Evolutionary conservation across 1,140 invertebrate genomes (phyloP).

Genomic region (Drosophila lacteicornis): DNA sequence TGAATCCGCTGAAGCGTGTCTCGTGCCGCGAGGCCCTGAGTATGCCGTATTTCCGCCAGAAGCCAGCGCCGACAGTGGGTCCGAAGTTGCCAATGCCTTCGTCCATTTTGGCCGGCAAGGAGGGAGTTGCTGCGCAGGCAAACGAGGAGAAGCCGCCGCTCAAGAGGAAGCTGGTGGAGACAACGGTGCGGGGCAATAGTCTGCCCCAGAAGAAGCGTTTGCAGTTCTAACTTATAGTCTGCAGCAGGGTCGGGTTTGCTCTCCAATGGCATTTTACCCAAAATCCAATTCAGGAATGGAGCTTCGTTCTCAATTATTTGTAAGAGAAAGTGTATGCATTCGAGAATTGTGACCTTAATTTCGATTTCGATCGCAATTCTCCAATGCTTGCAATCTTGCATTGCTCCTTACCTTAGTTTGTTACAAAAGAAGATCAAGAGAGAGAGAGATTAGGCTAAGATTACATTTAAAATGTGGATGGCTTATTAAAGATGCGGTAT

Average conservation of each 20-base stretch:
- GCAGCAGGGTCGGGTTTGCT: no score
- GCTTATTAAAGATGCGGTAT: slow-evolving; percentile 31
- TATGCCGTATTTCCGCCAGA: slow-evolving; percentile 94
- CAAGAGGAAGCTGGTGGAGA: slow-evolving; percentile 67
- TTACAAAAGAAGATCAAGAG: neutral
- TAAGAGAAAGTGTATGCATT: neutral
- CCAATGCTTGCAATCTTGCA: neutral
- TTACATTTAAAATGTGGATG: slow-evolving; percentile 2
- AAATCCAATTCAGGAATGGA: no score
- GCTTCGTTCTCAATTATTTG: neutral
- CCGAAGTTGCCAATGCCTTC: slow-evolving; percentile 91
- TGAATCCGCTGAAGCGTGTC: slow-evolving; percentile 94
- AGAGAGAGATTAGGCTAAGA: neutral
- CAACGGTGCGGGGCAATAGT: slow-evolving; percentile 60
- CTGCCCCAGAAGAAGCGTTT: slow-evolving; percentile 67
- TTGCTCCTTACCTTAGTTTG: slow-evolving; percentile 6
- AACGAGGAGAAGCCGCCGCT: slow-evolving; percentile 49
- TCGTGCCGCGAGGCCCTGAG: slow-evolving; percentile 92
- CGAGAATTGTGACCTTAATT: neutral
- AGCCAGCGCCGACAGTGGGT: slow-evolving; percentile 95
- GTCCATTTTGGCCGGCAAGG: slow-evolving; percentile 68
- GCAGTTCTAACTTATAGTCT: slow-evolving; percentile 41
- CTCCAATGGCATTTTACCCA: neutral
- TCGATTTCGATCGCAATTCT: no score
- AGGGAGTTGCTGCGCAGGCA: slow-evolving; percentile 57